Percentiles rank a stretch among this genome's conserved stretches.
These are phyloP conservation scores for Campoletis sonorensis DNA, from an alignment of 1,140 invertebrate genomes.

Conservation along the genomic window DNA sequence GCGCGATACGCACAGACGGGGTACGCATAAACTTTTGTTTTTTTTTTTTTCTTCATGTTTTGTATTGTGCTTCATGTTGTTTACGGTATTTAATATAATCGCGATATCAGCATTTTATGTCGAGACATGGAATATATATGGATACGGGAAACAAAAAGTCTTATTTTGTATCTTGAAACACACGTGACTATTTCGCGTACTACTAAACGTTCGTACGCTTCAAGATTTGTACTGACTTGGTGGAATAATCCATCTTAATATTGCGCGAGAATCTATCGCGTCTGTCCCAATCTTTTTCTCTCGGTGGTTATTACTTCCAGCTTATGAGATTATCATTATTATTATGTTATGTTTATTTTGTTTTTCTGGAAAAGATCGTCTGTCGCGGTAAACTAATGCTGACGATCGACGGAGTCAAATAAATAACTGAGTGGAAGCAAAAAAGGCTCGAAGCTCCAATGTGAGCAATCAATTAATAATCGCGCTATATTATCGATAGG, in stretches of 20 bases:
- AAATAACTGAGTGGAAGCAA: conserved; percentile 29
- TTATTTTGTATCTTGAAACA: conserved; percentile 27
- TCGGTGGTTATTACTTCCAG: too few species aligned
- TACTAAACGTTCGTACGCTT: conserved; percentile 4
- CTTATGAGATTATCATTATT: background rate
- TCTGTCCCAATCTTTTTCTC: background rate
- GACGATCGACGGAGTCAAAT: background rate
- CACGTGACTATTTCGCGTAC: background rate
- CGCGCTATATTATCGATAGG: background rate
- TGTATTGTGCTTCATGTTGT: background rate
- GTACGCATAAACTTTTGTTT: background rate
- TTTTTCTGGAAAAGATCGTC: background rate
- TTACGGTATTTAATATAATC: background rate
- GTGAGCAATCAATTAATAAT: background rate
- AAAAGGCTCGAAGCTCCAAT: conserved; percentile 17
- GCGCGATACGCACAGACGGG: background rate
- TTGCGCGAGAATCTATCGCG: conserved; percentile 18
- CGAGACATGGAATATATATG: background rate
- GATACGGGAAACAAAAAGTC: conserved; percentile 16
- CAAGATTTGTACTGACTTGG: conserved; percentile 33
- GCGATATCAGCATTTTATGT: background rate
- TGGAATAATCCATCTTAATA: background rate
- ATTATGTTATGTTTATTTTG: too few species aligned
- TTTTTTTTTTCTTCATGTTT: too few species aligned
- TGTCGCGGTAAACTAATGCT: background rate